Evolutionary conservation across 2,888 invertebrate species (phyloP).

Genomic region (Frankliniella intonsa): DNA sequence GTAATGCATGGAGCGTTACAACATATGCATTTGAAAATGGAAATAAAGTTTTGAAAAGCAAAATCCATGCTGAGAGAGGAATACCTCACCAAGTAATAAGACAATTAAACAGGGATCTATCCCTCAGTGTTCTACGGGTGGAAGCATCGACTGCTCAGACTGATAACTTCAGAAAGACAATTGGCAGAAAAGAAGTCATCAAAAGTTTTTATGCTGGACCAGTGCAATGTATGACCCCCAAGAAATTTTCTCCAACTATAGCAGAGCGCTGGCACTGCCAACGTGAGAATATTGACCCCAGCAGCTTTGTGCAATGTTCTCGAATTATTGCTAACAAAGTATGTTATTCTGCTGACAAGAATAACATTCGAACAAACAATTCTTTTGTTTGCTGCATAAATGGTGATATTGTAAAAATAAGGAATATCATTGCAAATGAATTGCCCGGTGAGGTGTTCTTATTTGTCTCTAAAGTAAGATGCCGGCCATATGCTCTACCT

Average conservation of each 20-base stretch:
- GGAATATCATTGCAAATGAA: not conserved
- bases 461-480: not conserved
- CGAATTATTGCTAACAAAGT: not conserved
- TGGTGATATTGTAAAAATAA: not conserved
- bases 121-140: not conserved
- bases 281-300: not conserved
- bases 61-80: not conserved
- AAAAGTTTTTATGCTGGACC: not conserved
- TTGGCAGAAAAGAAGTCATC: not conserved
- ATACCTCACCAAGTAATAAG: not conserved
- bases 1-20: not conserved
- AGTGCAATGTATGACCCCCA: not conserved
- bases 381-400: not conserved
- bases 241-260: not conserved
- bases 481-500: not conserved
- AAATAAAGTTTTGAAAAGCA: not conserved
- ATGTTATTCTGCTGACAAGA: not conserved
- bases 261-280: not conserved
- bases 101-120: not conserved
- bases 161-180: not conserved
- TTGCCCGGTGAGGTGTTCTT: not conserved
- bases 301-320: not conserved
- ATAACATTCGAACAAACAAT: not conserved
- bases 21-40: not conserved
- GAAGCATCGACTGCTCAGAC: not conserved